These are phyloP conservation scores for Mycogona germanica DNA, from an alignment of 2,888 invertebrate species.

Conservation along the genomic window DNA sequence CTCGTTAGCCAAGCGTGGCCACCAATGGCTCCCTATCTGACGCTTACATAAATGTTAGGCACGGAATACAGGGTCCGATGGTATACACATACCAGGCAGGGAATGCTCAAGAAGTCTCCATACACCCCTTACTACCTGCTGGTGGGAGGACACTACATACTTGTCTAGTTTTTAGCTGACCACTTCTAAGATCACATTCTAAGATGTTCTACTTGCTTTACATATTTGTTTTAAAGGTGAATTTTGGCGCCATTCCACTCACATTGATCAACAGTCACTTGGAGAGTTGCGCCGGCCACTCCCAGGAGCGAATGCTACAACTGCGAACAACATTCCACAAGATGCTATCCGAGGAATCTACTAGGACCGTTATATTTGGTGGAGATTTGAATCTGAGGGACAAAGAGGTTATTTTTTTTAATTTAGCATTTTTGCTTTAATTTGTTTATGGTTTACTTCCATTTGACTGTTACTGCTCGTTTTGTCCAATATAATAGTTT, in stretches of 20 bases:
- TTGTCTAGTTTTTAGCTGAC: too few species aligned
- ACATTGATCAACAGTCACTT: slow-evolving; percentile 44
- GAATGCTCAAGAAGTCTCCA: too few species aligned
- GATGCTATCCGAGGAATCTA: slow-evolving; percentile 26
- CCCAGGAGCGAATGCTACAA: slow-evolving; percentile 38
- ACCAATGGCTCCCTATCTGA: too few species aligned
- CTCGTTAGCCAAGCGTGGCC: too few species aligned
- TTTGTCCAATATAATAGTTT: too few species aligned
- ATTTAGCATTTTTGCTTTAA: not conserved
- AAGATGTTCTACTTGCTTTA: not conserved
- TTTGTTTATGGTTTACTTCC: too few species aligned
- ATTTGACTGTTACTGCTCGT: too few species aligned
- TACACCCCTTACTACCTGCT: too few species aligned
- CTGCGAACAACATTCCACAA: slow-evolving; percentile 33
- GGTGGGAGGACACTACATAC: too few species aligned
- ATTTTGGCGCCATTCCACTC: slow-evolving; percentile 32
- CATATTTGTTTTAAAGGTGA: slow-evolving; percentile 28
- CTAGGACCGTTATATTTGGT: slow-evolving; percentile 39
- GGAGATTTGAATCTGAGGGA: slow-evolving; percentile 49
- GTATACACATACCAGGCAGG: too few species aligned
- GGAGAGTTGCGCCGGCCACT: slow-evolving; percentile 42
- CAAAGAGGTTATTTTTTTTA: slow-evolving; percentile 38
- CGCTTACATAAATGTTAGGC: too few species aligned
- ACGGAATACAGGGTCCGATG: too few species aligned
- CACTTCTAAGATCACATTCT: not conserved